Conservation (phyloP, 2,888 invertebrate genomes). For the Brachyptera risi region DNA sequence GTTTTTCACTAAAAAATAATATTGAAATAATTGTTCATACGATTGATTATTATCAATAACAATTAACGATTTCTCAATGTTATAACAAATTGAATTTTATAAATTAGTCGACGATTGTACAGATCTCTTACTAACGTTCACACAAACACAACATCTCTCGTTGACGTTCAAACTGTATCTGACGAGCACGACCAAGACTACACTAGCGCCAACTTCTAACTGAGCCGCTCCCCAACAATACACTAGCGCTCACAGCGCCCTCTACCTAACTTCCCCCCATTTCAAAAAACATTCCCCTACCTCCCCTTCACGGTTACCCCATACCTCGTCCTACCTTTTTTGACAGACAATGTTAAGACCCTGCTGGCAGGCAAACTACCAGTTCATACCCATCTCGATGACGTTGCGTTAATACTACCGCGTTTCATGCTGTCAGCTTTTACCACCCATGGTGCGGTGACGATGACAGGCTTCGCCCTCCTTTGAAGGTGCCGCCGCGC, state of each 20-base stretch:
- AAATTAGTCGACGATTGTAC: not conserved
- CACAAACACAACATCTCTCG: not conserved
- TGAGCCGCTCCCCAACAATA: not conserved
- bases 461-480: conserved; percentile 47
- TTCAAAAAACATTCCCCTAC: conserved; percentile 21
- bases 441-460: conserved; percentile 52
- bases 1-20: conserved; percentile 1
- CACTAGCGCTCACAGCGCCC: conserved; percentile 32
- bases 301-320: conserved; percentile 24
- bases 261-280: conserved; percentile 27
- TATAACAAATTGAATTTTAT: not conserved
- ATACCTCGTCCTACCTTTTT: conserved; percentile 18
- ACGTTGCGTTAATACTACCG: conserved; percentile 49
- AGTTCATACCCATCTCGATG: conserved; percentile 37
- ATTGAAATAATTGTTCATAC: not conserved
- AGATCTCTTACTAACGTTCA: not conserved
- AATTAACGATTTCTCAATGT: no score
- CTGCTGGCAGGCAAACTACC: conserved; percentile 29
- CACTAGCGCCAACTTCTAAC: conserved; percentile 21
- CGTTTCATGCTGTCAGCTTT: conserved; percentile 47
- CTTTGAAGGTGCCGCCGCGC: conserved; percentile 46
- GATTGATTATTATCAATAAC: no score
- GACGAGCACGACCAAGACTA: not conserved
- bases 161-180: conserved; percentile 8
- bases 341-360: conserved; percentile 15